Base-by-base conservation (phyloP, 2,888 invertebrate species). In the Uloborus plumipes region DNA sequence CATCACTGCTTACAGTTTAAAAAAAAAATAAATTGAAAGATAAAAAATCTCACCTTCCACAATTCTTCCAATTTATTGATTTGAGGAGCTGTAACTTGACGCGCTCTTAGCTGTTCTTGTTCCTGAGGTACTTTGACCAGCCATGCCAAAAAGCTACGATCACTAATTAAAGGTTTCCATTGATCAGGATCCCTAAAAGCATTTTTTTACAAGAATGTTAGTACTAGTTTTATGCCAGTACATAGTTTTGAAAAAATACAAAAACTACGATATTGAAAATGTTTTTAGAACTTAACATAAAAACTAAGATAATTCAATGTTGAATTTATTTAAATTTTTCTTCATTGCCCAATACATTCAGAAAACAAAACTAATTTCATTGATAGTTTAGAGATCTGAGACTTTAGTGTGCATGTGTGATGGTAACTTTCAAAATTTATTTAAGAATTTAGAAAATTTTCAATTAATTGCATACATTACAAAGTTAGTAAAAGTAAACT, bases 141-240 rank as follows among this genome's bases (percentile, higher is more conserved):
- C 99, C 99, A 99, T 0, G 97, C 93, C 62, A 99, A 90, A 88
- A 99, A 97, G 87, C 96, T 95, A 15, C 98, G 94, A 90, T 99
- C 99, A 86, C 95, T 94, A 88, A 99, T 99, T 85, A 99, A 90
- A 0, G 99, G 98, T 89, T 98, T 98, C 99, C 99, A 99, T 88
- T 98, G 97, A 86, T 96, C 96, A 88, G 98, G 98, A 90, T 99
- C 98, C 89, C 89, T 90, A 78, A 31, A 67, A 53, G 6, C 11
- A 39, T 39, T 11, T 39, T 9, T 39, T 39, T 39, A 39, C n/a
- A n/a, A n/a, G n/a, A n/a, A n/a, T n/a, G n/a, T n/a, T n/a, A n/a
- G n/a, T n/a, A n/a, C n/a, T n/a, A n/a, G n/a, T n/a, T n/a, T n/a
- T n/a, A n/a, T n/a, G n/a, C n/a, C n/a, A n/a, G n/a, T n/a, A n/a